Conservation (phyloP, 2,113 vertebrate genomes). For the Eurypyga helias region DNA sequence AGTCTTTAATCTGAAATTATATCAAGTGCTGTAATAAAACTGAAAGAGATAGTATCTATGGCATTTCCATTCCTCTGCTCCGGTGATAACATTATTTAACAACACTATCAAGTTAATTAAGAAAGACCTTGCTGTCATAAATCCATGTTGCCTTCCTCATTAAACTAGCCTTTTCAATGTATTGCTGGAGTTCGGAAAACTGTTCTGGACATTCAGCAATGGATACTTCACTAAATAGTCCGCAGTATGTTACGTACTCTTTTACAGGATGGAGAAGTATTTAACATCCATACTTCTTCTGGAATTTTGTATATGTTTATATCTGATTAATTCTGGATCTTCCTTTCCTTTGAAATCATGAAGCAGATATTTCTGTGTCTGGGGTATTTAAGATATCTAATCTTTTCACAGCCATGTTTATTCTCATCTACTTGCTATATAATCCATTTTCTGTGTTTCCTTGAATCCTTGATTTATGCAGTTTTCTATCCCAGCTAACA, state of each 20-base stretch:
- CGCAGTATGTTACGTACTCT: neutral
- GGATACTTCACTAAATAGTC: neutral
- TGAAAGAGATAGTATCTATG: constrained; percentile 68
- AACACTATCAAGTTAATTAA: constrained; percentile 73
- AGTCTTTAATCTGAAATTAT: constrained; percentile 70
- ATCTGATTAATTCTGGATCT: neutral
- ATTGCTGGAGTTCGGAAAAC: constrained; percentile 43
- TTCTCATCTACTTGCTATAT: constrained; percentile 36
- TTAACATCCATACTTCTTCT: neutral
- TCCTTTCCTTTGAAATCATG: constrained; percentile 37
- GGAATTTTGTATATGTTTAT: neutral
- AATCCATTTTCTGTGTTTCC: neutral
- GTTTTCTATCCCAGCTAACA: neutral
- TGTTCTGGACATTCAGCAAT: constrained; percentile 19
- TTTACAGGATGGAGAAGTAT: neutral
- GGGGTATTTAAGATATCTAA: neutral
- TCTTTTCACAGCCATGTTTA: neutral
- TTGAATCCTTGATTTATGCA: constrained; percentile 41
- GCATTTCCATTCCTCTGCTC: constrained; percentile 67
- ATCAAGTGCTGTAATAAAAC: constrained; percentile 69
- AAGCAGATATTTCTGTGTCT: neutral
- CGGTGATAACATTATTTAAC: constrained; percentile 72
- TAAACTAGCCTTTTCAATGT: constrained; percentile 35
- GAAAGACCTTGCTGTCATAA: constrained; percentile 72
- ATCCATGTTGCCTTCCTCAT: constrained; percentile 58